These are phyloP conservation scores for Taxidea taxus DNA, from an alignment of 2,113 vertebrate genomes.

Conservation along the genomic window DNA sequence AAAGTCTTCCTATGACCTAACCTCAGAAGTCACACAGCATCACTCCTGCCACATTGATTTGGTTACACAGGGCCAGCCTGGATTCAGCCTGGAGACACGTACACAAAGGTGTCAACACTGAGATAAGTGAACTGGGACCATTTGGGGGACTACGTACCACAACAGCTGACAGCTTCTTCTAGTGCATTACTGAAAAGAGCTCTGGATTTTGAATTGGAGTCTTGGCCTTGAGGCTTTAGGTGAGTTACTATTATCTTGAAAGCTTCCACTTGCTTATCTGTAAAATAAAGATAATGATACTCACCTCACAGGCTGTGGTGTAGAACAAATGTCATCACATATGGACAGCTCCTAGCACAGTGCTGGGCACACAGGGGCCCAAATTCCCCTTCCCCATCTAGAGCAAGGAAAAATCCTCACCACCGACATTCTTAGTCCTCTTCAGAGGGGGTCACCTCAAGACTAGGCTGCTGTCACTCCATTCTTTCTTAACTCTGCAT, in stretches of 20 bases:
- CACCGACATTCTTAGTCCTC: not conserved
- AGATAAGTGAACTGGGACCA: not conserved
- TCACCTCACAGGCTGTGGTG: not conserved
- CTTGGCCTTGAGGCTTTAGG: not conserved
- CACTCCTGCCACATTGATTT: not conserved
- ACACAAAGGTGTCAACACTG: too few relatives aligned
- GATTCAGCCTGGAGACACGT: accelerated
- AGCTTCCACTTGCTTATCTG: not conserved
- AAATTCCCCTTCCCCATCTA: not conserved
- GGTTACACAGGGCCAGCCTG: not conserved
- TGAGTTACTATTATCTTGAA: not conserved
- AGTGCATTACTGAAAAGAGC: not conserved
- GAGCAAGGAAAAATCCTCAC: not conserved
- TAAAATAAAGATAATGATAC: not conserved
- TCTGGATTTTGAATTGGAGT: not conserved
- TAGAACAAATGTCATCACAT: not conserved
- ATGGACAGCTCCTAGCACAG: not conserved
- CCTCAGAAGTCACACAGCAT: not conserved
- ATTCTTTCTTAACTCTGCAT: not conserved
- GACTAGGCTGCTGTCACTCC: not conserved
- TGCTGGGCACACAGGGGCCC: not conserved
- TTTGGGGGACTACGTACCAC: not conserved
- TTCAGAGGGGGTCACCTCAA: not conserved
- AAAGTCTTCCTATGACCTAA: not conserved
- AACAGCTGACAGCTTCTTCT: not conserved